Evolutionary conservation across 2,113 vertebrate species (phyloP).

Genomic region (Glaucidium brasilianum): DNA sequence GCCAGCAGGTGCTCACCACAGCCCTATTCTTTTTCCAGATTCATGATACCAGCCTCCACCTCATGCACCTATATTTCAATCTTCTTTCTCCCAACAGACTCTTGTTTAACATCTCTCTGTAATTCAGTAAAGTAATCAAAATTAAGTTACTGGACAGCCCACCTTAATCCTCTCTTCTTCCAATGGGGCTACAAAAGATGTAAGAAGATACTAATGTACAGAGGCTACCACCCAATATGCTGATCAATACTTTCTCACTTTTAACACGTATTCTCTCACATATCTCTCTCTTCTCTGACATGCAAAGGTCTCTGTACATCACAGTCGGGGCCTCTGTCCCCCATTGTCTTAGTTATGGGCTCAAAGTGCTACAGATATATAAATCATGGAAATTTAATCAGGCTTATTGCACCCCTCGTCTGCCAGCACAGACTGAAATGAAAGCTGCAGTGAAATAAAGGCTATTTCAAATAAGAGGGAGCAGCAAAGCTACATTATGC

Average conservation of each 20-base stretch:
- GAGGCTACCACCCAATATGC: background rate
- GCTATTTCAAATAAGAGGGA: background rate
- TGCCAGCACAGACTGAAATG: conserved; percentile 25
- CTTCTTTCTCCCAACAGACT: background rate
- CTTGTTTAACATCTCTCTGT: background rate
- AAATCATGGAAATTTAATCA: conserved; percentile 65
- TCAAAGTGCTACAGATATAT: conserved; percentile 17
- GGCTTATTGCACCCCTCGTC: conserved; percentile 42
- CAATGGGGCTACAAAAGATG: background rate
- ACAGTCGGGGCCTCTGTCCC: conserved; percentile 5
- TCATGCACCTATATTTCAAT: background rate
- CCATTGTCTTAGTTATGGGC: conserved; percentile 40
- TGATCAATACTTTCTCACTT: background rate
- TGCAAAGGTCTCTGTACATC: conserved; percentile 3
- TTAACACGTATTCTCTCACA: background rate
- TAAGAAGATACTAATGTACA: background rate
- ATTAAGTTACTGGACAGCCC: background rate
- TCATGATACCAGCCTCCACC: background rate
- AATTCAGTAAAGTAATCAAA: background rate
- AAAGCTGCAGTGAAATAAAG: background rate
- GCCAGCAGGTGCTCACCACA: background rate
- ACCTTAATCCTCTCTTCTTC: background rate
- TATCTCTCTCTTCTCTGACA: background rate
- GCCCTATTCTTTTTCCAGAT: background rate
- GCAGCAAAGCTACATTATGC: background rate